Evolutionary conservation across 2,888 invertebrate species (phyloP).

Genomic region (Emmelina monodactyla): DNA sequence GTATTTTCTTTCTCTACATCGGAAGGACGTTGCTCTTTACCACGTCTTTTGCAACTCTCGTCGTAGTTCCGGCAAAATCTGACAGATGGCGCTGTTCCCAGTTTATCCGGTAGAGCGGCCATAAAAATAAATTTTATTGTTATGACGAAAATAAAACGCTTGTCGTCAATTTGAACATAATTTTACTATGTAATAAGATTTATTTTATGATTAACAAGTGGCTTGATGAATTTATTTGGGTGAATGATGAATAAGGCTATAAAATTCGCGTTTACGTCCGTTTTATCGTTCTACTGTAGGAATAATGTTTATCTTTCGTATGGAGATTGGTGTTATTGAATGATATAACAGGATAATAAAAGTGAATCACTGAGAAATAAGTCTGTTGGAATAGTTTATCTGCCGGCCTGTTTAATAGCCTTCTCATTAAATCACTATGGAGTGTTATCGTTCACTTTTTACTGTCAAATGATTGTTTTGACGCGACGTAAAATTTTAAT

Average conservation of each 20-base stretch:
- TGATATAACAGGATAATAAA: constrained; percentile 31
- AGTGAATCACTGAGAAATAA: constrained; percentile 26
- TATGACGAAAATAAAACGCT: constrained; percentile 67
- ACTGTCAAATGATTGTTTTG: no score
- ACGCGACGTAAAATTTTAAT: no score
- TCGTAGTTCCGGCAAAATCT: no score
- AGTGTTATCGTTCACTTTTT: no score
- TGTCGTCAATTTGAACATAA: constrained; percentile 66
- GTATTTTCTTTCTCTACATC: no score
- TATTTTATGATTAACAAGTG: constrained; percentile 66
- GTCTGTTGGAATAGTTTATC: neutral
- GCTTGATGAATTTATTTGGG: constrained; percentile 63
- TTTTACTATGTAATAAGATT: constrained; percentile 65
- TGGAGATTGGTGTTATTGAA: constrained; percentile 32
- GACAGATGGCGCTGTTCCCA: constrained; percentile 50
- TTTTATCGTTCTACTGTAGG: constrained; percentile 56
- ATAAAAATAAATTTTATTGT: constrained; percentile 67
- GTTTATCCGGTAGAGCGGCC: constrained; percentile 32
- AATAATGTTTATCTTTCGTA: constrained; percentile 36
- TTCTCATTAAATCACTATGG: no score
- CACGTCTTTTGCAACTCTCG: no score
- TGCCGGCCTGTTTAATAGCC: neutral
- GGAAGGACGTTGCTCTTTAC: no score
- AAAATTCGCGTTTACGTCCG: constrained; percentile 53
- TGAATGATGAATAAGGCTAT: constrained; percentile 62